phyloP scores from a whole-genome alignment of 2,888 invertebrate species.

The Scaptomyza polygonia region DNA sequence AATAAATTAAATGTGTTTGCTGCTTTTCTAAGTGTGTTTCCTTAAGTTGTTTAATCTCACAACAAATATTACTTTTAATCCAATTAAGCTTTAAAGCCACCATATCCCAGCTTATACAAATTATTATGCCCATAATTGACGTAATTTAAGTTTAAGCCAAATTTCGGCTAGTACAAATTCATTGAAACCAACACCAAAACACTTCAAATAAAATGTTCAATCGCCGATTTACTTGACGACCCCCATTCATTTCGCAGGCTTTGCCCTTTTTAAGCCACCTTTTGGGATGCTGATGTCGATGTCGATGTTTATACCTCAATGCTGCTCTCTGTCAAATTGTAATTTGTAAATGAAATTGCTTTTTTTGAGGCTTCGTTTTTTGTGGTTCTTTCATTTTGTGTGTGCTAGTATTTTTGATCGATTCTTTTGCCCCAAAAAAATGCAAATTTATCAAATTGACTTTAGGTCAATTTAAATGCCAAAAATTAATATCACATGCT shows the following conservation, averaged over 20 bases:
- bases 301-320: not conserved
- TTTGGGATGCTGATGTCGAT: not conserved
- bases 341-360: constrained; percentile 75
- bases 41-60: not conserved
- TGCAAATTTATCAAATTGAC: constrained; percentile 75
- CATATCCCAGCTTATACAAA: not conserved
- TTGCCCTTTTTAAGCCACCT: constrained; percentile 13
- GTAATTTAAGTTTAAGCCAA: constrained; percentile 13
- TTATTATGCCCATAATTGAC: constrained; percentile 13
- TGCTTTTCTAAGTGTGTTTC: not conserved
- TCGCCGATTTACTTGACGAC: constrained; percentile 41
- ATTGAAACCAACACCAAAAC: not conserved
- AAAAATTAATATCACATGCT: constrained; percentile 73
- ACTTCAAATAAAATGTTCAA: constrained; percentile 32
- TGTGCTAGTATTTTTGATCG: constrained; percentile 1
- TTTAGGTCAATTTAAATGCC: constrained; percentile 71
- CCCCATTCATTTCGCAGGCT: constrained; percentile 28
- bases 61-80: not conserved
- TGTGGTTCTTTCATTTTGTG: constrained; percentile 20
- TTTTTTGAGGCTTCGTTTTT: constrained; percentile 41
- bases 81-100: not conserved
- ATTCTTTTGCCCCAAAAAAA: constrained; percentile 31
- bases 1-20: not conserved
- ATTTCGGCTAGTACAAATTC: constrained; percentile 27
- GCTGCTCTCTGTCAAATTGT: constrained; percentile 56